phyloP scores from a whole-genome alignment of 2,888 invertebrate genomes.

The Eristalinus aeneus region DNA sequence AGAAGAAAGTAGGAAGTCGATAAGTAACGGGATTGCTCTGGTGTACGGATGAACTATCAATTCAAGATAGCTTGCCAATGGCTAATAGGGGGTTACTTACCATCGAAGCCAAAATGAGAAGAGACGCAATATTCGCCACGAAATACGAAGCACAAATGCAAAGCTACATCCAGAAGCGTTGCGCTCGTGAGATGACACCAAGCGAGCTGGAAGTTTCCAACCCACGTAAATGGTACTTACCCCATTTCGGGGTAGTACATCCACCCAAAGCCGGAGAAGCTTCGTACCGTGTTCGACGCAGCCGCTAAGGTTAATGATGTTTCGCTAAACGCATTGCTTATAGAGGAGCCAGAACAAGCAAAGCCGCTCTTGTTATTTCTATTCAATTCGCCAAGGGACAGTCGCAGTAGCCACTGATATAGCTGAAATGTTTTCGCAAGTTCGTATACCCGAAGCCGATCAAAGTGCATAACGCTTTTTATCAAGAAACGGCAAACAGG shows the following conservation, averaged over 20 bases:
- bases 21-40: not conserved
- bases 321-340: too few species aligned
- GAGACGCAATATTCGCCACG: conserved; percentile 3
- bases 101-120: conserved; percentile 5
- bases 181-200: not conserved
- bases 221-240: not conserved
- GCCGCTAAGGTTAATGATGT: conserved; percentile 66
- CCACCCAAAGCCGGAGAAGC: conserved; percentile 71
- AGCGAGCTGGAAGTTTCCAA: not conserved
- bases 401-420: too few species aligned
- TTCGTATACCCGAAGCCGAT: too few species aligned
- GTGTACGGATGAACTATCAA: not conserved
- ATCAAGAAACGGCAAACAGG: too few species aligned
- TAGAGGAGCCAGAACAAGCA: too few species aligned
- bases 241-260: conserved; percentile 27
- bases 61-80: not conserved
- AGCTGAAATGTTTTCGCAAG: too few species aligned
- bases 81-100: not conserved
- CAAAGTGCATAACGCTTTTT: too few species aligned
- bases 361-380: too few species aligned
- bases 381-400: too few species aligned
- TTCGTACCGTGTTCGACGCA: conserved; percentile 72
- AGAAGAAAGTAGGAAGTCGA: not conserved
- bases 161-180: conserved; percentile 3
- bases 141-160: not conserved